Base-by-base conservation (phyloP, 2,888 invertebrate species). In the Drosophila borealis region DNA sequence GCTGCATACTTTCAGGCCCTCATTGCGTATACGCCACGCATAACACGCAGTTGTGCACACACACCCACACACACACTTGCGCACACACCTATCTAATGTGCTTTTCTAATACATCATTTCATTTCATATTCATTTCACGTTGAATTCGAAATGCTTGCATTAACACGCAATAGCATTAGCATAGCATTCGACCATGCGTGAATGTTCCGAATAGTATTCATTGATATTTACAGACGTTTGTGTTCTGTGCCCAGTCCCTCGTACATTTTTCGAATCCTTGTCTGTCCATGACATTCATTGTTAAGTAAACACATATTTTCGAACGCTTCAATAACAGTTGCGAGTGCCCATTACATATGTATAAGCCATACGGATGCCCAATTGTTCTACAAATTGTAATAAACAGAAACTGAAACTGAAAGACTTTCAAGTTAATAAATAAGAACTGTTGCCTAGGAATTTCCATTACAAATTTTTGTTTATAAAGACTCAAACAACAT, bases 1-100 rank as follows among this genome's bases (percentile, higher is more conserved):
- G 78, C 33, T 74, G 85, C 90, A 75, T 89, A 89, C 90, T 89
- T 88, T 41, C 41, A 63, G 84, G 79, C 69, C 51, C 29, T 21
- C 34, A 80, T 78, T 89, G 72, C 89, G 81, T 66, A 89, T 85
- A 81, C 89, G 81, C 63, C 69, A 65, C 59, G 46, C 21, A n/a
- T 61, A 54, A 44, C 60, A 61, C 57, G 49, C 39, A 44, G 51
- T 48, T 14, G 3, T 11, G 13, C 21, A 46, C 25, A 19, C 21
- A 29, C 19, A 34, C 36, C 34, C 45, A 39, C 57, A 48, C 36
- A 34, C 11, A n/a, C 41, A 9, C 49, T n/a, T n/a, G 39, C 46
- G 39, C 50, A 14, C 33, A 29, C 39, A 41, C 17, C 29, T 41
- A 41, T 29, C 51, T 29, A 53, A 45, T 66, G 41, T 39, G 13